Evolutionary conservation across 2,113 vertebrate species (phyloP).

Genomic region (Rhagologus leucostigma): DNA sequence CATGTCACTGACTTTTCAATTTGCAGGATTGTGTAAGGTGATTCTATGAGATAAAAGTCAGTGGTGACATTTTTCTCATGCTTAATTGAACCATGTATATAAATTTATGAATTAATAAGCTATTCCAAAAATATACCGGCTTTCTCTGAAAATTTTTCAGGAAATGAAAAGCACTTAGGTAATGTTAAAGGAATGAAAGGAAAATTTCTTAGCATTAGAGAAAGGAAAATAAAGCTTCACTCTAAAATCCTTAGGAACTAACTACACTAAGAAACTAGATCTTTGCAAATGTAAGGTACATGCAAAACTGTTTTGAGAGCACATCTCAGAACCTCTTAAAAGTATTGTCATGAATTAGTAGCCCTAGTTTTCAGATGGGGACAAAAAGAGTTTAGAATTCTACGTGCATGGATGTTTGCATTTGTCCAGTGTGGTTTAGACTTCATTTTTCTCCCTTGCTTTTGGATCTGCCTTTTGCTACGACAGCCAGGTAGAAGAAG

Average conservation of each 20-base stretch:
- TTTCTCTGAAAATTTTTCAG: slow-evolving; percentile 38
- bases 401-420: fast-evolving
- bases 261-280: not conserved
- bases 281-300: not conserved
- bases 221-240: slow-evolving; percentile 3
- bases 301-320: not conserved
- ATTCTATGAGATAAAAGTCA: not conserved
- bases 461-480: not conserved
- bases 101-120: not conserved
- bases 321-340: not conserved
- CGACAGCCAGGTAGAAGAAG: not conserved
- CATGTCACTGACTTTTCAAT: not conserved
- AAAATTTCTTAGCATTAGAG: not conserved
- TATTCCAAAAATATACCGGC: not conserved
- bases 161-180: slow-evolving; percentile 51
- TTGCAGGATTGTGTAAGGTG: not conserved
- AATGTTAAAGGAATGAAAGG: slow-evolving; percentile 56
- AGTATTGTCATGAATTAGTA: not conserved
- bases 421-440: not conserved
- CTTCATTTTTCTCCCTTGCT: not conserved
- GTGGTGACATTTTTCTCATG: not conserved
- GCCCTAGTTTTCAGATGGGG: not conserved
- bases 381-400: not conserved
- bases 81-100: not conserved
- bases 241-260: not conserved